Evolutionary conservation across 2,888 invertebrate species (phyloP), one percentile per base, ranked within the genome.

Genomic region (Pachycephus smyrnensis): DNA sequence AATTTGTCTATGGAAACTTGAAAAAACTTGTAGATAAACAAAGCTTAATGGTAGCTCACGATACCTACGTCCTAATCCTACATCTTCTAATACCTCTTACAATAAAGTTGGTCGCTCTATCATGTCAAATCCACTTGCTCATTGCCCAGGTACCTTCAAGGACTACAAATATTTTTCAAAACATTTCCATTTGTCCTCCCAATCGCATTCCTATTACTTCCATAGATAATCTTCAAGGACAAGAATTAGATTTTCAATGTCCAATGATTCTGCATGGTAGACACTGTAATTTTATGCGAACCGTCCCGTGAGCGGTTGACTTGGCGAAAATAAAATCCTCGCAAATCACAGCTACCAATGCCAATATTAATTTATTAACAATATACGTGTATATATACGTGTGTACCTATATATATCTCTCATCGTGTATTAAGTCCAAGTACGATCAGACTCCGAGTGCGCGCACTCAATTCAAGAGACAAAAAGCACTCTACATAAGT

Each of bases 321-420:
- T 12, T 31, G 1, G 12, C 31, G 23, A 71, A 71, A 33, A 71
- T 71, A 12, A 71, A 71, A 31, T 31, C 31, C 32, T 32, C n/a
- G 71, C 15, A 3, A 77, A 82, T 82, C 81, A 81, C 81, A 80
- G 79, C 76, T 80, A 79, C 76, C 79, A 55, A 78, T 79, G 78
- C 80, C 55, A 81, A 81, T 80, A 78, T 78, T 73, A 73, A 73
- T 79, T 83, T 80, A 81, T 82, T 78, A 78, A 82, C 81, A 79
- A 76, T 82, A 79, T 78, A 78, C 77, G 76, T 76, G 75, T 74
- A 80, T 75, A 76, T 79, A 75, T n/a, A 73, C 31, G 32, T 77
- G 36, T 73, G 68, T 33, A 73, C 35, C 55, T 73, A 77, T 75
- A 75, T 74, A 31, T 76, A 69, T 69, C 23, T 37, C 55, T 75